Conservation (phyloP, 2,113 vertebrate genomes). For the Potamarius usumacintae region DNA sequence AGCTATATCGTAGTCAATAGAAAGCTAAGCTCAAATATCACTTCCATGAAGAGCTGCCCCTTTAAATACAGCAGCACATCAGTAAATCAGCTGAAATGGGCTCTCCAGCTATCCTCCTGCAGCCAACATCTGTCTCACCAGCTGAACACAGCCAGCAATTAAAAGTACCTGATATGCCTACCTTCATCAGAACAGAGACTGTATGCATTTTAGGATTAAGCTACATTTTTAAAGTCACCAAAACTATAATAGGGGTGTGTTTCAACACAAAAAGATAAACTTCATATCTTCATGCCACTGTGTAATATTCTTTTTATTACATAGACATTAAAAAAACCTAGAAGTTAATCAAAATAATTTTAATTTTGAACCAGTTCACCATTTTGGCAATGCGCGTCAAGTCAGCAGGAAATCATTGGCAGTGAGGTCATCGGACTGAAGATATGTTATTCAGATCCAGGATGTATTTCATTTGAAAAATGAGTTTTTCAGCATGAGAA, state of each 20-base stretch:
- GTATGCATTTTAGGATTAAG: neutral
- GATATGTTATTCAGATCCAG: too few species aligned
- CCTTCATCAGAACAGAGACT: neutral
- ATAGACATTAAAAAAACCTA: too few species aligned
- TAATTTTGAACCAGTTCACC: too few species aligned
- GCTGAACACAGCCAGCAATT: conserved; percentile 15
- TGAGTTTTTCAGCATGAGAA: too few species aligned
- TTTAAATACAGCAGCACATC: conserved; percentile 15
- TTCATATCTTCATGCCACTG: too few species aligned
- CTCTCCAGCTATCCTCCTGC: conserved; percentile 21
- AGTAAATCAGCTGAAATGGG: conserved; percentile 10
- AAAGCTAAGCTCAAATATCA: conserved; percentile 11
- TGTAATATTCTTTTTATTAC: too few species aligned
- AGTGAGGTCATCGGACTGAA: too few species aligned
- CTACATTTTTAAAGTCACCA: neutral
- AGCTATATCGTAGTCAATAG: neutral
- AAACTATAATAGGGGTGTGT: neutral
- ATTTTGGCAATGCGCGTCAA: too few species aligned
- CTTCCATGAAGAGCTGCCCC: conserved; percentile 20
- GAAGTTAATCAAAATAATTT: too few species aligned
- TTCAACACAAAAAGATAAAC: too few species aligned
- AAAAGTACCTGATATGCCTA: conserved; percentile 11
- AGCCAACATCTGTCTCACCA: conserved; percentile 16
- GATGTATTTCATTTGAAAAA: too few species aligned
- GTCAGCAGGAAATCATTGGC: too few species aligned